Conservation (phyloP, 1,140 invertebrate species). For the Solenopsis fugax region DNA sequence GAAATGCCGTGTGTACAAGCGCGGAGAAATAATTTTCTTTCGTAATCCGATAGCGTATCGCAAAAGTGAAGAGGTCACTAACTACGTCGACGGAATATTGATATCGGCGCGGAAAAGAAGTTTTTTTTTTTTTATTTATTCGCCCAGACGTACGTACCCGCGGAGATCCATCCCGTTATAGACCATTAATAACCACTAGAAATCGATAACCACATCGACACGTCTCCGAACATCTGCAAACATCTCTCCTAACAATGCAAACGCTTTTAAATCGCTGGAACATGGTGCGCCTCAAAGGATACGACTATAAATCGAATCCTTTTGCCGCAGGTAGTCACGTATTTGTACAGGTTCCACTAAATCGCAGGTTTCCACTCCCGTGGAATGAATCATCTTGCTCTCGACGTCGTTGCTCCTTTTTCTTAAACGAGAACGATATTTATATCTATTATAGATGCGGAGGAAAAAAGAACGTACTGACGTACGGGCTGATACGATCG, state of each 20-base stretch:
- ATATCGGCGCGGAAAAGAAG: neutral
- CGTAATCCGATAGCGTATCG: slow-evolving; percentile 43
- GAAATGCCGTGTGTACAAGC: slow-evolving; percentile 30
- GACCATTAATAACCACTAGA: slow-evolving; percentile 51
- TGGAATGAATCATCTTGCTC: neutral
- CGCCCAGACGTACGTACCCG: neutral
- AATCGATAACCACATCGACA: slow-evolving; percentile 54
- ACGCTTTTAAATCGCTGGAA: slow-evolving; percentile 41
- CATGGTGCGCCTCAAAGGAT: slow-evolving; percentile 27
- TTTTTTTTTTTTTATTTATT: too few species aligned
- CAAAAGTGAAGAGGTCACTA: slow-evolving; percentile 5
- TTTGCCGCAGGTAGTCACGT: slow-evolving; percentile 71
- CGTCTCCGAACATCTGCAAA: slow-evolving; percentile 49
- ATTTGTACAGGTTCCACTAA: slow-evolving; percentile 62
- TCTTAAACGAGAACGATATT: slow-evolving; percentile 13
- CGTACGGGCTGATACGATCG: neutral
- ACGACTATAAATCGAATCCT: slow-evolving; percentile 60
- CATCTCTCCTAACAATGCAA: slow-evolving; percentile 20
- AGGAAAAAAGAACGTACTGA: neutral
- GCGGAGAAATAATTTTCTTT: slow-evolving; percentile 32
- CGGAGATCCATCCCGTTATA: slow-evolving; percentile 33
- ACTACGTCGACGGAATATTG: slow-evolving; percentile 26
- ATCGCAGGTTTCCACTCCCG: neutral
- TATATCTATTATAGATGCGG: neutral
- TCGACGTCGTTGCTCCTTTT: neutral